These are phyloP conservation scores for Clarias magur DNA, from an alignment of 2,113 vertebrate species.

Conservation along the genomic window DNA sequence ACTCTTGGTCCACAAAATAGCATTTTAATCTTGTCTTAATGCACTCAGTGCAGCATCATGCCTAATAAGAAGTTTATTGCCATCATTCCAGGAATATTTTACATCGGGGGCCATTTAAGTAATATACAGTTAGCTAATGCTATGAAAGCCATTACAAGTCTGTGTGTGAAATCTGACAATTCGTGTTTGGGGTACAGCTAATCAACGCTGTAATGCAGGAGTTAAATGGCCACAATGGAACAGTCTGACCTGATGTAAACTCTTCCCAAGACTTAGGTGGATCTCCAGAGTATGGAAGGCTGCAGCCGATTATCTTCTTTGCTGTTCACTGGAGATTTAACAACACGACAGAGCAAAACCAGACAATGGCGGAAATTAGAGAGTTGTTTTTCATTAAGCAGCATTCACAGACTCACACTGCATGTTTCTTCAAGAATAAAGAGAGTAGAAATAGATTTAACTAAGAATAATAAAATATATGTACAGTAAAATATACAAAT, in stretches of 20 bases:
- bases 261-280: neutral
- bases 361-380: slow-evolving; percentile 3
- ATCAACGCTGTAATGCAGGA: neutral
- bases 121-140: neutral
- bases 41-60: neutral
- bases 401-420: neutral
- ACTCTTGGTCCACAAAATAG: neutral
- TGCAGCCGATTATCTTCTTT: slow-evolving; percentile 15
- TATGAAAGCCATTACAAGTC: neutral
- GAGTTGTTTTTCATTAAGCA: slow-evolving; percentile 10
- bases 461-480: too few species aligned
- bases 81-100: neutral
- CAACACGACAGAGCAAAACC: neutral
- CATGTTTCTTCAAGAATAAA: neutral
- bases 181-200: neutral
- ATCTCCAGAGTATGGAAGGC: neutral
- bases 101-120: too few species aligned
- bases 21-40: neutral
- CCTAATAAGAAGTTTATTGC: neutral
- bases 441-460: too few species aligned
- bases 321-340: neutral
- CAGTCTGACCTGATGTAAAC: slow-evolving; percentile 23
- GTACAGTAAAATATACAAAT: too few species aligned
- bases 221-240: neutral
- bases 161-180: neutral